Conservation (phyloP, 2,113 vertebrate species). For the Gymnobelideus leadbeateri region DNA sequence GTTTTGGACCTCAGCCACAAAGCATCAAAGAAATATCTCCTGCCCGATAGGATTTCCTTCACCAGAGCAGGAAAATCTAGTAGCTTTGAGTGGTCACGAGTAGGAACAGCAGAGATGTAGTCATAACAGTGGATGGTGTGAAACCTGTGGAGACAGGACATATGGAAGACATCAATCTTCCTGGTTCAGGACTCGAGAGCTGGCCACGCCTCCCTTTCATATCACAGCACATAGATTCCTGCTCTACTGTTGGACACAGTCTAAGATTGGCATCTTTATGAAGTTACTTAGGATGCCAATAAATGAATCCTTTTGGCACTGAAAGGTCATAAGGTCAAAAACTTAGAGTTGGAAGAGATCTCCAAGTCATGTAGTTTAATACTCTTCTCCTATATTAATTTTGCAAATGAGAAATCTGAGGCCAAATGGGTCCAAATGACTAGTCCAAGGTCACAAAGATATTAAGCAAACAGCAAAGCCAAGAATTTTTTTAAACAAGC, state of each 20-base stretch:
- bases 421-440: background rate
- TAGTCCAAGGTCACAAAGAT: background rate
- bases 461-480: background rate
- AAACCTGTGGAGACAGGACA: constrained; percentile 30
- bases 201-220: constrained; percentile 1
- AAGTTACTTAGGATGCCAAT: background rate
- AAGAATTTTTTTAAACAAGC: background rate
- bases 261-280: background rate
- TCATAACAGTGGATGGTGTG: constrained; percentile 20
- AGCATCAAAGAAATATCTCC: background rate
- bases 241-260: background rate
- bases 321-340: background rate
- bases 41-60: constrained; percentile 10
- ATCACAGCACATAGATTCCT: background rate
- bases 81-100: constrained; percentile 34
- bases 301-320: background rate
- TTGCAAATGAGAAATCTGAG: background rate
- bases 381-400: background rate
- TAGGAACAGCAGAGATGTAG: background rate
- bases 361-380: background rate
- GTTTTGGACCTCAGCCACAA: background rate
- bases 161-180: constrained; percentile 56
- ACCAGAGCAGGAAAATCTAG: constrained; percentile 1
- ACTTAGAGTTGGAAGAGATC: background rate
- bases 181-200: background rate